phyloP scores from a whole-genome alignment of 2,797 vertebrate genomes.

The Nothura maculosa region DNA sequence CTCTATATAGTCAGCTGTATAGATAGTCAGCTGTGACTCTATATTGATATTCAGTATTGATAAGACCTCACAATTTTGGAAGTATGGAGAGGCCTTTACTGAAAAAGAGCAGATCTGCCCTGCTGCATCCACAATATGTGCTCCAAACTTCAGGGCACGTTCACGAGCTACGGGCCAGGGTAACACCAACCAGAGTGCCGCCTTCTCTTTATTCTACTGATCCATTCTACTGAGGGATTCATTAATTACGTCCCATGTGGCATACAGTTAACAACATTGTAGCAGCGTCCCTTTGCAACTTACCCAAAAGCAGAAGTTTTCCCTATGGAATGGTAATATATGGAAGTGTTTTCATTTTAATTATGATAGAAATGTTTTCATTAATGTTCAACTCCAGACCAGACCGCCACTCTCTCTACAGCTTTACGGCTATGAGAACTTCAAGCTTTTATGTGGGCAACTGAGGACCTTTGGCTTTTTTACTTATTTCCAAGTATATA shows the following conservation, averaged over 20 bases:
- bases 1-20: background rate
- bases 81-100: background rate
- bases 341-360: slow-evolving; percentile 1
- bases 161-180: accelerated
- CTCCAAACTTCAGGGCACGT: accelerated
- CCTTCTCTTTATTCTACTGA: background rate
- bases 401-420: background rate
- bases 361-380: slow-evolving; percentile 8
- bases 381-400: slow-evolving; percentile 6
- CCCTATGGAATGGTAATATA: background rate
- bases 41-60: accelerated
- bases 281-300: background rate
- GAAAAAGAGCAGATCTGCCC: background rate
- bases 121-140: background rate
- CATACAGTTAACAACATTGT: background rate
- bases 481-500: background rate
- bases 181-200: background rate
- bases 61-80: background rate
- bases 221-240: background rate
- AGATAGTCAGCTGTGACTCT: background rate
- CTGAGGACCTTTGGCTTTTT: background rate
- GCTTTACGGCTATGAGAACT: background rate
- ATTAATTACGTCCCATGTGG: background rate
- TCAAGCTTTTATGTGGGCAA: slow-evolving; percentile 28
- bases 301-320: background rate